phyloP scores from a whole-genome alignment of 1,140 invertebrate species.

The Drosophila melanica region DNA sequence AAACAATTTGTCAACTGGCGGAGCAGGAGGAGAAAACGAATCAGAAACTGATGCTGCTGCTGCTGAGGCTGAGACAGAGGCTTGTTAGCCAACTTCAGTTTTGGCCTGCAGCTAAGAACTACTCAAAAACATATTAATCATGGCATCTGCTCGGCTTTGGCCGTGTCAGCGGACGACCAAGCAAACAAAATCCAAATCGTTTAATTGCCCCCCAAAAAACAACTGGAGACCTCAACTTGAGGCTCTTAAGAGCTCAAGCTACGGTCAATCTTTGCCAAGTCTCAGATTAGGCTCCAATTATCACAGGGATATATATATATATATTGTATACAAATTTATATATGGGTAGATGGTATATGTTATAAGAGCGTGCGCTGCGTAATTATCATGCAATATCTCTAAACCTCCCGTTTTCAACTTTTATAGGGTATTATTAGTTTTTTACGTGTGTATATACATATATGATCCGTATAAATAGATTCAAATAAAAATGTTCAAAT shows the following conservation, averaged over 20 bases:
- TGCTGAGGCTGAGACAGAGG: slow-evolving; percentile 5
- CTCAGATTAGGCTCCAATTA: slow-evolving; percentile 42
- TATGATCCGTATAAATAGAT: too few species aligned
- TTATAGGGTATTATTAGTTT: neutral
- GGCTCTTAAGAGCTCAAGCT: neutral
- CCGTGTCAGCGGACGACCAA: slow-evolving; percentile 50
- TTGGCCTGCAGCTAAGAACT: slow-evolving; percentile 72
- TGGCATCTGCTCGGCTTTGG: slow-evolving; percentile 48
- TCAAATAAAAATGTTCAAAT: too few species aligned
- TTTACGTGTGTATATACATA: neutral
- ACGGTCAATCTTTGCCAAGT: slow-evolving; percentile 29
- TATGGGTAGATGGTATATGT: too few species aligned
- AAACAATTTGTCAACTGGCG: slow-evolving; percentile 72
- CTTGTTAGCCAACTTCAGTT: slow-evolving; percentile 49
- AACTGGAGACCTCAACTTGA: neutral
- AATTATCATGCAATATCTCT: slow-evolving; percentile 36
- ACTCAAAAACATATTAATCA: slow-evolving; percentile 82
- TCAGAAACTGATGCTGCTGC: neutral
- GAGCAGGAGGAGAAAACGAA: slow-evolving; percentile 20
- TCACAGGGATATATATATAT: slow-evolving; percentile 11
- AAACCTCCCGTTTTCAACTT: neutral
- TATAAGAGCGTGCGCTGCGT: slow-evolving; percentile 24
- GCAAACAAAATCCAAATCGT: slow-evolving; percentile 54
- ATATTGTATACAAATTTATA: neutral
- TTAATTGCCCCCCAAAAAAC: slow-evolving; percentile 63